Base-by-base conservation (phyloP, 1,140 invertebrate species). In the Magallana ariakensis region DNA sequence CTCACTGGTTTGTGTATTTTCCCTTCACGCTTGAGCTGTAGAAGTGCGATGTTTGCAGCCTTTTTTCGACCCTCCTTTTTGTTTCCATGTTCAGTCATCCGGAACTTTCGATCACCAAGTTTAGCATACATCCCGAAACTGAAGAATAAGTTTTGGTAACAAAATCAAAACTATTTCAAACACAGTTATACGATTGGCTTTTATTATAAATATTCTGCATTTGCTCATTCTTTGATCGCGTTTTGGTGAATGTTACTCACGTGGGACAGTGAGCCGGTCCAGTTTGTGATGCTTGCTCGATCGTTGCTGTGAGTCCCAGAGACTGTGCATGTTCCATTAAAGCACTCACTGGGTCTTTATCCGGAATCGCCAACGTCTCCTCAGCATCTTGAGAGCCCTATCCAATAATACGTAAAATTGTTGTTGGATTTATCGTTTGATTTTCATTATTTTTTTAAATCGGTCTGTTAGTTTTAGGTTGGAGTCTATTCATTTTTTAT, bases 261-360 rank as follows among this genome's bases (percentile, higher is more conserved):
- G 83, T 91, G 56, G 93, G 93, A 87, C 91, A 91, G 82, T 94
- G 93, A 58, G 92, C 86, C 22, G 93, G 93, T 84, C 93, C 93
- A 54, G 86, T 85, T 80, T 90, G 89, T 46, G 88, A 1, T 8
- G 53, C 90, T 57, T 90, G 90, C 33, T 92, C 91, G 86, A 94
- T 92, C 11, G 89, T 91, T 16, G 90, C 89, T 55, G 89, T 89
- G 57, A 90, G 87, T 70, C 91, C 88, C 22, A 90, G 88, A 53
- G 92, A 89, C 88, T 94, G 93, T n/a, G 92, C 93, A 88, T 91
- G 94, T 85, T 94, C 93, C 83, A 93, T 91, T 19, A 94, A 90
- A 22, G 93, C 92, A 90, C 93, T 94, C 11, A 94, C 90, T 22
- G 93, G 92, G 84, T 94, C 93, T 89, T 94, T 94, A 19, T 86